Base-by-base conservation (phyloP, 2,888 invertebrate species). In the Lomographa bimaculata region DNA sequence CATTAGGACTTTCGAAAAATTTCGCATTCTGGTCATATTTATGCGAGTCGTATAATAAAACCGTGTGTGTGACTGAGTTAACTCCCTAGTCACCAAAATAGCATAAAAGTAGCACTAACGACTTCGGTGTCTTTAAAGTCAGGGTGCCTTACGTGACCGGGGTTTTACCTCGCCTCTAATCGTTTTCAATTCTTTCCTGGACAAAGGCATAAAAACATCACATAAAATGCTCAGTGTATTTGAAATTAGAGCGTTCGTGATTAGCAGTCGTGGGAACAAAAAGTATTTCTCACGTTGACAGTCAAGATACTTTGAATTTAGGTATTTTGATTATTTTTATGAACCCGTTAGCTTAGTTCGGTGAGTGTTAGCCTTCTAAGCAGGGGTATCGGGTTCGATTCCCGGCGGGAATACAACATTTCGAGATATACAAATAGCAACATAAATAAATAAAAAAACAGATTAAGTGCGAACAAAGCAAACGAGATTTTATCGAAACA, bases 81-180 rank as follows among this genome's bases (percentile, higher is more conserved):
- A 30, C 7, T 23, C 18, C 16, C 14, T 18, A 27, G 27, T 41
- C 35, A 12, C 23, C 7, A 32, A 36, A 36, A 38, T 39, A 38
- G 33, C 40, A 29, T 40, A 46, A 43, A 41, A 26, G 38, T 33
- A 37, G 28, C 16, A 30, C 36, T 44, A 41, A 46, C 29, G 37
- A 46, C 21, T 43, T 27, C 49, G 51, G 49, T 46, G 39, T 41
- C 46, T 54, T 54, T 47, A 51, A 54, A 54, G 54, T 51, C 49
- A 27, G 46, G 33, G 34, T 44, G 41, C 23, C 8, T 24, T 49
- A 49, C 54, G 54, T 54, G 54, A 54, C 54, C 32, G 30, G 54
- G 20, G 41, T 54, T 33, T 42, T 26, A 41, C 37, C 46, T 38
- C 25, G 45, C 23, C 24, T 42, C 40, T 42, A 40, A 45, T 48